Conservation (phyloP, 2,113 vertebrate species). For the Callopanchax toddi region DNA sequence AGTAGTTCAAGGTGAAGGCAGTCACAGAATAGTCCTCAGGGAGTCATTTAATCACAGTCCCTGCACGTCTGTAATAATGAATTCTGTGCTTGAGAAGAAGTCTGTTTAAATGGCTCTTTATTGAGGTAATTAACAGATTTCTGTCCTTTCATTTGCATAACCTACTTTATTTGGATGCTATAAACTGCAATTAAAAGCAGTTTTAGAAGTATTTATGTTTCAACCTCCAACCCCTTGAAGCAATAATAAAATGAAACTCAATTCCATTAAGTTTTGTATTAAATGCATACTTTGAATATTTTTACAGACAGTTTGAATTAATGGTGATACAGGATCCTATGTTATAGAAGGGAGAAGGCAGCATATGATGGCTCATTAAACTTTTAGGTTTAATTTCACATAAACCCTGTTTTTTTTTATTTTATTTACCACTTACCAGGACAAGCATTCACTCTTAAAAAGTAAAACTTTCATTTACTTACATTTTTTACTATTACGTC, state of each 20-base stretch:
- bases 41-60: constrained; percentile 13
- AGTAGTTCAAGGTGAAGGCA: background rate
- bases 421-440: too few species aligned
- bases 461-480: too few species aligned
- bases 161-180: background rate
- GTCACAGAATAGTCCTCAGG: constrained; percentile 12
- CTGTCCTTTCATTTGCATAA: constrained; percentile 23
- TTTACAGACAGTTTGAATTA: too few species aligned
- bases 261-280: too few species aligned
- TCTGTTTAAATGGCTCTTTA: constrained; percentile 32
- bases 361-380: too few species aligned
- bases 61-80: constrained; percentile 19
- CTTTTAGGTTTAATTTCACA: too few species aligned
- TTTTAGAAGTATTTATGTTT: background rate
- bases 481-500: too few species aligned
- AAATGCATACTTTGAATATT: too few species aligned
- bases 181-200: background rate
- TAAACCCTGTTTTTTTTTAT: too few species aligned
- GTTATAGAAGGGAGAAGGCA: too few species aligned
- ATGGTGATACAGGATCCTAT: too few species aligned
- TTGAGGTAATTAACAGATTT: constrained; percentile 31
- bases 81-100: constrained; percentile 13
- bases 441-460: too few species aligned
- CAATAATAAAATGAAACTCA: background rate
- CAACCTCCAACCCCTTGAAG: background rate